phyloP scores from a whole-genome alignment of 1,140 invertebrate species.

The Pissodes strobi region DNA sequence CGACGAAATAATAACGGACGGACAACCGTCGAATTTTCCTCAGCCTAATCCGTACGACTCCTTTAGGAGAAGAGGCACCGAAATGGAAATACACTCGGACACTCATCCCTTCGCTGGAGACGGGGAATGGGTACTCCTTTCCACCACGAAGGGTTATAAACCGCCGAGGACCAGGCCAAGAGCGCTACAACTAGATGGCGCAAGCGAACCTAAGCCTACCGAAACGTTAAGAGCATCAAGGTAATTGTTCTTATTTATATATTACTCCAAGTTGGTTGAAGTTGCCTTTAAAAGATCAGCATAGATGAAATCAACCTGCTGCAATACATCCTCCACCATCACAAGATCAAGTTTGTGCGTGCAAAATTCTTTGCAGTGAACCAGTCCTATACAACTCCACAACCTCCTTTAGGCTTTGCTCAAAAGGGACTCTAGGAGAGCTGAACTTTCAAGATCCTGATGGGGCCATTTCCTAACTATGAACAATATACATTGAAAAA shows the following conservation, averaged over 20 bases:
- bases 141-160: conserved; percentile 75
- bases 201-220: conserved; percentile 20
- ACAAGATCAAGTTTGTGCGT: too few species aligned
- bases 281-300: background rate
- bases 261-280: too few species aligned
- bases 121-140: conserved; percentile 76
- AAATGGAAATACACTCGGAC: conserved; percentile 53
- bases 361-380: too few species aligned
- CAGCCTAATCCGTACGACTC: conserved; percentile 52
- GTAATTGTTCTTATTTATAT: background rate
- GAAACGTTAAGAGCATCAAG: conserved; percentile 19
- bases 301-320: background rate
- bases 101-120: conserved; percentile 67
- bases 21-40: conserved; percentile 68
- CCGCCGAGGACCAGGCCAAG: conserved; percentile 56
- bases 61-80: conserved; percentile 34
- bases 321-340: too few species aligned
- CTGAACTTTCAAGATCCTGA: too few species aligned
- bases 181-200: conserved; percentile 51
- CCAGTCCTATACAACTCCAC: too few species aligned
- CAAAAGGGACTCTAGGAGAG: too few species aligned
- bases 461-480: too few species aligned
- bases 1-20: conserved; percentile 69
- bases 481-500: too few species aligned
- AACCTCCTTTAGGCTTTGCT: too few species aligned